Conservation (phyloP, 2,113 vertebrate species). For the Elephas maximus region DNA sequence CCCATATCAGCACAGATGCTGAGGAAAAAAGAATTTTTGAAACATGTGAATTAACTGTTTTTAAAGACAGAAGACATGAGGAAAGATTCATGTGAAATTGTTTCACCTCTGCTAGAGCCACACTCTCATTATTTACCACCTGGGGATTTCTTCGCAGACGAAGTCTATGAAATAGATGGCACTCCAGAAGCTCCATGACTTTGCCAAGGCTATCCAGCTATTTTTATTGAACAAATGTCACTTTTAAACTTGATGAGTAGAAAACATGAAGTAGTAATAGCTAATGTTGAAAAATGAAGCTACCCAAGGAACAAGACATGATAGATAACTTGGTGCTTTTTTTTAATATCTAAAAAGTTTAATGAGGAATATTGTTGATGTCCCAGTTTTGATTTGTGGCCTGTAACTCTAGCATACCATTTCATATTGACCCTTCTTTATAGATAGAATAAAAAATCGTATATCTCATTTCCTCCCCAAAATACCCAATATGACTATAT, state of each 20-base stretch:
- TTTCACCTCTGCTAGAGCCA: not conserved
- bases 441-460: constrained; percentile 58
- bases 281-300: constrained; percentile 62
- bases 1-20: not conserved
- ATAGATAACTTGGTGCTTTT: constrained; percentile 41
- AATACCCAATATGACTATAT: constrained; percentile 8
- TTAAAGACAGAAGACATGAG: not conserved
- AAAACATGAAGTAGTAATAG: not conserved
- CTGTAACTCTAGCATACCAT: not conserved
- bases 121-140: not conserved
- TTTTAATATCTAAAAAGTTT: constrained; percentile 52
- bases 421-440: constrained; percentile 47
- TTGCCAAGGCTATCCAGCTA: constrained; percentile 43
- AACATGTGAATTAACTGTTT: not conserved
- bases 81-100: not conserved
- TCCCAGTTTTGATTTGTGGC: constrained; percentile 43
- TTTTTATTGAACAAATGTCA: constrained; percentile 41
- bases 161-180: not conserved
- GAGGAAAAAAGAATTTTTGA: not conserved
- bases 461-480: constrained; percentile 46
- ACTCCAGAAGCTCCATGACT: constrained; percentile 14
- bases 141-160: constrained; percentile 26
- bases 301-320: constrained; percentile 16
- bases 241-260: constrained; percentile 50
- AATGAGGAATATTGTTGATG: constrained; percentile 30